Conservation (phyloP, 2,888 invertebrate genomes). For the Tenthredo mesomela region DNA sequence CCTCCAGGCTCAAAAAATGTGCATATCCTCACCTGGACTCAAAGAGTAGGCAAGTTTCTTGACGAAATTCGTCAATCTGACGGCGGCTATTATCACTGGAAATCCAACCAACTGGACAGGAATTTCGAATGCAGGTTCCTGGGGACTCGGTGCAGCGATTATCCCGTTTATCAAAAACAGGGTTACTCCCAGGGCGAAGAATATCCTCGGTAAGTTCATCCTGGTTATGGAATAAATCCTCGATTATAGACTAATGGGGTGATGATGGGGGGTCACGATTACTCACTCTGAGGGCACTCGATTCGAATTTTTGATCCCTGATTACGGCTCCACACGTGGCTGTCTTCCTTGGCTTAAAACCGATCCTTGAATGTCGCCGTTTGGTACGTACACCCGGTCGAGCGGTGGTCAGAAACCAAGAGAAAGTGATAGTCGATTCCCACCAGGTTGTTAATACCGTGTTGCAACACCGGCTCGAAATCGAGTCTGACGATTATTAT, state of each 20-base stretch:
- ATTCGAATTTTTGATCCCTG: neutral
- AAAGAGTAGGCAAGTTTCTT: slow-evolving; percentile 91
- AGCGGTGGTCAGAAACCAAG: slow-evolving; percentile 23
- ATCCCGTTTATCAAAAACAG: slow-evolving; percentile 67
- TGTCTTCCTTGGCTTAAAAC: slow-evolving; percentile 19
- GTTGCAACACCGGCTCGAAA: slow-evolving; percentile 34
- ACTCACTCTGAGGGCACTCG: neutral
- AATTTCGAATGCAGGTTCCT: slow-evolving; percentile 84
- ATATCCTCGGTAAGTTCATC: slow-evolving; percentile 70
- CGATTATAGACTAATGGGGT: neutral
- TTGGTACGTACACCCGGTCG: neutral
- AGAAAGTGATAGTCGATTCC: slow-evolving; percentile 38
- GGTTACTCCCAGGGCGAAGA: slow-evolving; percentile 66
- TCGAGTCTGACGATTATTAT: neutral
- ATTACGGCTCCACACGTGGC: neutral
- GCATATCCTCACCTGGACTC: slow-evolving; percentile 85
- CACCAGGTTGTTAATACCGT: neutral
- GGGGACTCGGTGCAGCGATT: slow-evolving; percentile 71
- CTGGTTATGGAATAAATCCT: neutral
- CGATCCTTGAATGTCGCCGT: slow-evolving; percentile 23
- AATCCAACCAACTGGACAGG: slow-evolving; percentile 93
- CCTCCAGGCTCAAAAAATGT: no score
- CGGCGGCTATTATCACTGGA: slow-evolving; percentile 89
- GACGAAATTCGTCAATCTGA: slow-evolving; percentile 89
- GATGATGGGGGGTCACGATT: neutral